phyloP scores from a whole-genome alignment of 2,797 vertebrate species.

The Hoplostethus mediterraneus region DNA sequence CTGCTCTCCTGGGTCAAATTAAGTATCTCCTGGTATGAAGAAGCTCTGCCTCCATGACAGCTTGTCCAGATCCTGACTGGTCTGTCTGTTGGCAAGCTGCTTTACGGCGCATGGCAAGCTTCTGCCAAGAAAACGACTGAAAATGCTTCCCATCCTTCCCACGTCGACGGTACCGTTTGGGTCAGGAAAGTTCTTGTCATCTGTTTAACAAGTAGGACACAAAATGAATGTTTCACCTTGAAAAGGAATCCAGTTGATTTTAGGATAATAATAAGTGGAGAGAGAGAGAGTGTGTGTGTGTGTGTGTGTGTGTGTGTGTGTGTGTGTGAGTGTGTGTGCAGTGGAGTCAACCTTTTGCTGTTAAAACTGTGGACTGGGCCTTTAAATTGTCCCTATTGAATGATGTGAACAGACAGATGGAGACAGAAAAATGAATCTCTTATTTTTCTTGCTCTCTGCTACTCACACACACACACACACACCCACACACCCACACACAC shows the following conservation, averaged over 20 bases:
- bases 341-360: too few species aligned
- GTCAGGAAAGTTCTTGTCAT: slow-evolving; percentile 64
- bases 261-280: too few species aligned
- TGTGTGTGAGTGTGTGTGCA: too few species aligned
- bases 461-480: too few species aligned
- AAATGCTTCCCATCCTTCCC: not conserved
- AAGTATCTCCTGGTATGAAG: slow-evolving; percentile 66
- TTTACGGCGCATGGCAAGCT: slow-evolving; percentile 36
- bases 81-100: slow-evolving; percentile 54
- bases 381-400: too few species aligned
- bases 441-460: too few species aligned
- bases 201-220: slow-evolving; percentile 49
- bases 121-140: slow-evolving; percentile 57
- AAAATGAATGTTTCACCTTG: slow-evolving; percentile 30
- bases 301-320: too few species aligned
- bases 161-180: slow-evolving; percentile 42
- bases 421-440: too few species aligned
- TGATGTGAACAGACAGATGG: too few species aligned
- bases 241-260: not conserved
- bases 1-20: slow-evolving; percentile 70
- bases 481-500: too few species aligned
- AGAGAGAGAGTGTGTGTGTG: too few species aligned
- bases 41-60: slow-evolving; percentile 65
- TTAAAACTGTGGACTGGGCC: too few species aligned
- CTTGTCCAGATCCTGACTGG: slow-evolving; percentile 61